Evolutionary conservation across 2,888 invertebrate species (phyloP), one percentile per base, ranked within the genome.

Genomic region (Choristoneura rosaceana): DNA sequence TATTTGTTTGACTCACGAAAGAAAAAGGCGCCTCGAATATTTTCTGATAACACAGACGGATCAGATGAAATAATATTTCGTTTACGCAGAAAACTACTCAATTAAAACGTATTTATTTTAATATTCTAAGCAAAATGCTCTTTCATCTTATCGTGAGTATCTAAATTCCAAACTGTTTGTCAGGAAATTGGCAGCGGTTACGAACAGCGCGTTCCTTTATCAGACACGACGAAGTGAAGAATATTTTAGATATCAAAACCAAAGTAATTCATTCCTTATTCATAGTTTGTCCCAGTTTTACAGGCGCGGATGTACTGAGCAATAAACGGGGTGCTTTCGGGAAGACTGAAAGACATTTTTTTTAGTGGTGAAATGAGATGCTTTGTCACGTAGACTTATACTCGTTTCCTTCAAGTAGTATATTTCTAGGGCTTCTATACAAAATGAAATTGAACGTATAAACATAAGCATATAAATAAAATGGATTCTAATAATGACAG

Each of bases 251-350:
- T 77, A 77, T 80, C 80, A 76, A 60, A 78, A 82, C 80, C 79
- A 76, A 82, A 81, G 82, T 81, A 80, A 80, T 81, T 82, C 82
- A 84, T 84, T 82, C 63, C 74, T 83, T 84, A 84, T 84, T 85
- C 83, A 85, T 82, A 79, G 77, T 76, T 78, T 80, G 83, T 81
- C 81, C 79, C 79, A 81, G 80, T 80, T 82, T 79, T 80, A 80
- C 79, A 79, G 74, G 78, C 77, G 74, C 76, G 75, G 68, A 77
- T 73, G 74, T 74, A 73, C 70, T 68, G 74, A 75, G 70, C 69
- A 75, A 79, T 78, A 79, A 79, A 77, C 73, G 71, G 64, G 60
- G 61, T 69, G 59, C 25, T 64, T 74, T 68, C 52, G 69, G 69
- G 62, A 47, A 71, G 59, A 61, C 64, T 47, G 25, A 25, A 25